These are phyloP conservation scores for Biston betularia DNA, from an alignment of 2,888 invertebrate genomes.

Conservation along the genomic window DNA sequence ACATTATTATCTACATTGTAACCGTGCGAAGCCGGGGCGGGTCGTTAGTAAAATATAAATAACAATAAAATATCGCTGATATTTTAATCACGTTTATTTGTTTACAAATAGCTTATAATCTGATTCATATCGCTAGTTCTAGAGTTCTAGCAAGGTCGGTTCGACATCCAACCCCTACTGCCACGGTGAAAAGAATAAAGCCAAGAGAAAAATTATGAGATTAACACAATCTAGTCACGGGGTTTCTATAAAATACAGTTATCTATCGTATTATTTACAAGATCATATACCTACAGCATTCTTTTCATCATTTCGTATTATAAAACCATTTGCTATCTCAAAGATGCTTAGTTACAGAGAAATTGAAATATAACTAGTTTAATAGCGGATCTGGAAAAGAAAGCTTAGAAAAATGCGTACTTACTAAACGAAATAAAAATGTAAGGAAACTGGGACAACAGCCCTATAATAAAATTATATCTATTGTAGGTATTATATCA, in stretches of 20 bases:
- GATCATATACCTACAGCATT: no score
- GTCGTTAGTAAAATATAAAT: background rate
- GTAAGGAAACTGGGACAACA: no score
- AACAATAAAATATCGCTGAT: slow-evolving; percentile 37
- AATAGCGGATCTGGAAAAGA: no score
- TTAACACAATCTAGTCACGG: slow-evolving; percentile 8
- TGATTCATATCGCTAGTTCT: slow-evolving; percentile 49
- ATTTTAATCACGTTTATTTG: slow-evolving; percentile 66
- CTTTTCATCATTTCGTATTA: no score
- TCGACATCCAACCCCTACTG: slow-evolving; percentile 11
- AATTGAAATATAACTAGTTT: background rate
- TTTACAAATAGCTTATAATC: slow-evolving; percentile 70
- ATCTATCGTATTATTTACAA: slow-evolving; percentile 9
- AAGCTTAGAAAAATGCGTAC: no score
- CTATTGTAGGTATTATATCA: no score
- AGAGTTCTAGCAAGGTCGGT: slow-evolving; percentile 54
- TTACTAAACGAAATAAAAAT: no score
- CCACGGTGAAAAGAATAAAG: background rate
- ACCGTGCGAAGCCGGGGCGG: no score
- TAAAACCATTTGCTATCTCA: background rate
- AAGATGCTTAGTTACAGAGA: background rate
- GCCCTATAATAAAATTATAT: no score
- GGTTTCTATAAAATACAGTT: slow-evolving; percentile 1
- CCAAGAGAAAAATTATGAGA: slow-evolving; percentile 11
- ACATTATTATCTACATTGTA: no score